phyloP scores from a whole-genome alignment of 2,113 vertebrate genomes.

The Passer montanus region DNA sequence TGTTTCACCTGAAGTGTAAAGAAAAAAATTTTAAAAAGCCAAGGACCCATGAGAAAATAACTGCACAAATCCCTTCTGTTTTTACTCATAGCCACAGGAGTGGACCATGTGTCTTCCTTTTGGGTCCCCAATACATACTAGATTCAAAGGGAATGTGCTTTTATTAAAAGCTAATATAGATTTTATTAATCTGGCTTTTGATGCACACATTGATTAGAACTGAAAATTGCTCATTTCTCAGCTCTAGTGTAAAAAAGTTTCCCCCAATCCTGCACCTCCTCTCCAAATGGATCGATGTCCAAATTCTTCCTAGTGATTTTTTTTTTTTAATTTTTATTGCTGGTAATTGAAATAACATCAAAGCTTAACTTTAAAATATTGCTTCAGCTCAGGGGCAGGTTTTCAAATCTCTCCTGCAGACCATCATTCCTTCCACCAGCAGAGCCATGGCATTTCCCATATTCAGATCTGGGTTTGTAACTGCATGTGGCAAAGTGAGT shows the following conservation, averaged over 20 bases:
- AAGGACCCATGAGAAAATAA: background rate
- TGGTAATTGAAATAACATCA: conserved; percentile 38
- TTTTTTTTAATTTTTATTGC: background rate
- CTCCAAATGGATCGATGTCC: background rate
- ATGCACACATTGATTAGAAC: background rate
- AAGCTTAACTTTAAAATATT: background rate
- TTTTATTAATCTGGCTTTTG: background rate
- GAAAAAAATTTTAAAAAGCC: background rate
- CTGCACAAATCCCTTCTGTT: background rate
- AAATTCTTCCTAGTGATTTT: background rate
- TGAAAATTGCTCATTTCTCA: background rate
- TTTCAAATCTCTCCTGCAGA: conserved; percentile 18
- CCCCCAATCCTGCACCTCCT: background rate
- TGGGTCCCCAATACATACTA: background rate
- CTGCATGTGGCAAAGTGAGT: background rate
- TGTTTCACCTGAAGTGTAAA: background rate
- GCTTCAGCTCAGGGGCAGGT: background rate
- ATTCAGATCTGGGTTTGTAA: background rate
- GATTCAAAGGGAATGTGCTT: background rate
- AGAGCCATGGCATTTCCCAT: background rate
- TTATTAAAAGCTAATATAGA: background rate
- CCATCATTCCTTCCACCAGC: background rate
- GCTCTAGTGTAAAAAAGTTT: background rate
- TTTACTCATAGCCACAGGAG: background rate
- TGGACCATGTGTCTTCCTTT: background rate